phyloP scores from a whole-genome alignment of 2,888 invertebrate species.

The Drosophila emarginata region DNA sequence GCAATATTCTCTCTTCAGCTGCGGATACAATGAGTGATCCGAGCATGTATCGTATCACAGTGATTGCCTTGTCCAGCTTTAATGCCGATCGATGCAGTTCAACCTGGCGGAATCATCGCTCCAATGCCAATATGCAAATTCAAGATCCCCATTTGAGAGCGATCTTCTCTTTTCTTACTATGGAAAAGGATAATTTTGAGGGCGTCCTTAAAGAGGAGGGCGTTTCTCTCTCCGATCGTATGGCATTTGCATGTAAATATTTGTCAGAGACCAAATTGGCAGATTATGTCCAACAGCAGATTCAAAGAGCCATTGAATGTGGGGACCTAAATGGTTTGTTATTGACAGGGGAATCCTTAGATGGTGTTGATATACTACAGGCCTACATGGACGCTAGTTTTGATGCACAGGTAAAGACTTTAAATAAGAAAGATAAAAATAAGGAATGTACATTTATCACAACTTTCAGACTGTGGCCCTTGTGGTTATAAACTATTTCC shows the following conservation, averaged over 20 bases:
- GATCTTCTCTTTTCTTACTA: conserved; percentile 94
- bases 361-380: conserved; percentile 91
- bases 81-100: conserved; percentile 90
- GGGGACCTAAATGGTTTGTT: conserved; percentile 94
- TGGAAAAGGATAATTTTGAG: conserved; percentile 89
- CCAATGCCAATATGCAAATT: conserved; percentile 88
- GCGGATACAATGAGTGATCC: conserved; percentile 82
- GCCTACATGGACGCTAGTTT: conserved; percentile 35
- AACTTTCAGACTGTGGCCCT: conserved; percentile 90
- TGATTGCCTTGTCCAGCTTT: conserved; percentile 93
- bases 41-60: conserved; percentile 83
- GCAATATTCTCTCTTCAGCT: conserved; percentile 92
- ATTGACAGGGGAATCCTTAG: conserved; percentile 90
- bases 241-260: conserved; percentile 95
- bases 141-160: conserved; percentile 95
- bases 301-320: conserved; percentile 87
- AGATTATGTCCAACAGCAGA: conserved; percentile 89
- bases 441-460: background rate
- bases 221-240: conserved; percentile 92
- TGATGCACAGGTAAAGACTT: conserved; percentile 28
- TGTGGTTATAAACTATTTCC: conserved; percentile 90
- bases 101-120: conserved; percentile 90
- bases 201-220: conserved; percentile 91
- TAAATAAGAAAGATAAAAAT: background rate
- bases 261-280: conserved; percentile 90